Percentiles rank a stretch among this genome's conserved stretches.
phyloP scores from a whole-genome alignment of 2,797 vertebrate species.

The Fratercula arctica region DNA sequence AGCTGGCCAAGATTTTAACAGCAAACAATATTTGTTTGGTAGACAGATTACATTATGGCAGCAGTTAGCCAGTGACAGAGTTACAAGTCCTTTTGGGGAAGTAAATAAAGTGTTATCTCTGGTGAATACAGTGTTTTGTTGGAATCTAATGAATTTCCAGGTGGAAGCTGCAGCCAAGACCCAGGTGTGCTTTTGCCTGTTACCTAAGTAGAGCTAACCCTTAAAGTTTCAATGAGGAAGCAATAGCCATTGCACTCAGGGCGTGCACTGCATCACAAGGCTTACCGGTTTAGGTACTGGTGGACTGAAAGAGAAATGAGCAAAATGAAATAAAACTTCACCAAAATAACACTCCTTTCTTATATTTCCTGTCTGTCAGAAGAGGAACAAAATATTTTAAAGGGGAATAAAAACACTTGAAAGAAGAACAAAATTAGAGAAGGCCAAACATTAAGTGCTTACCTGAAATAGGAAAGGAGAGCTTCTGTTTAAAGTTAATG shows the following conservation, averaged over 20 bases:
- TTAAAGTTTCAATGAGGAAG: background rate
- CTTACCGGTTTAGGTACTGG: background rate
- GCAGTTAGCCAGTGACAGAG: background rate
- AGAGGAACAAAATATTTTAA: background rate
- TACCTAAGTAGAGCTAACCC: background rate
- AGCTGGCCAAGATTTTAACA: background rate
- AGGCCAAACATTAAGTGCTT: background rate
- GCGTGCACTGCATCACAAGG: no score
- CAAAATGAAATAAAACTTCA: background rate
- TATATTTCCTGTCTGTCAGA: background rate
- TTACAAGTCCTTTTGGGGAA: background rate
- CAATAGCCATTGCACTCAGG: background rate
- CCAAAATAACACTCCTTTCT: background rate
- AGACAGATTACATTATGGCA: background rate
- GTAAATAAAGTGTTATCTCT: background rate
- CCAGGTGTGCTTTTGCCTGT: background rate
- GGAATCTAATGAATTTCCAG: background rate
- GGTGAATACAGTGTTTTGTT: background rate
- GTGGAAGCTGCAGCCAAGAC: background rate
- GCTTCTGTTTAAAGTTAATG: constrained; percentile 8
- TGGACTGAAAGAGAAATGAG: background rate
- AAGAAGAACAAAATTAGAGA: background rate
- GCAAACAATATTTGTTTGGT: background rate
- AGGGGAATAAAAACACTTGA: background rate
- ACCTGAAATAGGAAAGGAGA: background rate